Evolutionary conservation across 2,113 vertebrate species (phyloP).

Genomic region (Pangasianodon gigas): DNA sequence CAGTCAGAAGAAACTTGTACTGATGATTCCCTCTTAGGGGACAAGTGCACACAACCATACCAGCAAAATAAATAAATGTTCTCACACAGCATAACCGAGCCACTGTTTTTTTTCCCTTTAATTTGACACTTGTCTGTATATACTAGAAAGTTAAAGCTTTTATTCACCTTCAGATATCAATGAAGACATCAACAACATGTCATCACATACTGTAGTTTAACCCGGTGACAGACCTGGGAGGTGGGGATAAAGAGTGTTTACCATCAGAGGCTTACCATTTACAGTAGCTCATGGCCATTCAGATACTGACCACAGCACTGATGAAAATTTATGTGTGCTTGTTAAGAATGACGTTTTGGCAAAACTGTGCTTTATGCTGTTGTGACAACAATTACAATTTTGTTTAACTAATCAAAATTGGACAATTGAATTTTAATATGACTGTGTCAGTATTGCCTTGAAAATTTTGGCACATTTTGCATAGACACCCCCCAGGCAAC

Average conservation of each 20-base stretch:
- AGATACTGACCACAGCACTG: background rate
- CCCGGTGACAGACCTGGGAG: background rate
- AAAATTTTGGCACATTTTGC: background rate
- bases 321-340: background rate
- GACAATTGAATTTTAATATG: background rate
- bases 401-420: background rate
- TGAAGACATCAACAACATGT: no score
- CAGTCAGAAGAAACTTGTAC: background rate
- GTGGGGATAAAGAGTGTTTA: background rate
- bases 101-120: background rate
- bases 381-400: background rate
- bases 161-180: background rate
- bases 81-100: background rate
- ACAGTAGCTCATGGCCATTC: background rate
- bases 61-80: background rate
- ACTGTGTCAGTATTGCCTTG: background rate
- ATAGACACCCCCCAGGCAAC: background rate
- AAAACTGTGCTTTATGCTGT: background rate
- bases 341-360: background rate
- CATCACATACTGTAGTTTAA: background rate
- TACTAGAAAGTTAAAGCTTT: background rate
- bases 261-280: background rate
- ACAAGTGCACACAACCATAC: background rate
- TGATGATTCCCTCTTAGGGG: background rate
- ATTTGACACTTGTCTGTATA: background rate